Conservation (phyloP, 1,140 invertebrate species). For the Watersipora subatra region DNA sequence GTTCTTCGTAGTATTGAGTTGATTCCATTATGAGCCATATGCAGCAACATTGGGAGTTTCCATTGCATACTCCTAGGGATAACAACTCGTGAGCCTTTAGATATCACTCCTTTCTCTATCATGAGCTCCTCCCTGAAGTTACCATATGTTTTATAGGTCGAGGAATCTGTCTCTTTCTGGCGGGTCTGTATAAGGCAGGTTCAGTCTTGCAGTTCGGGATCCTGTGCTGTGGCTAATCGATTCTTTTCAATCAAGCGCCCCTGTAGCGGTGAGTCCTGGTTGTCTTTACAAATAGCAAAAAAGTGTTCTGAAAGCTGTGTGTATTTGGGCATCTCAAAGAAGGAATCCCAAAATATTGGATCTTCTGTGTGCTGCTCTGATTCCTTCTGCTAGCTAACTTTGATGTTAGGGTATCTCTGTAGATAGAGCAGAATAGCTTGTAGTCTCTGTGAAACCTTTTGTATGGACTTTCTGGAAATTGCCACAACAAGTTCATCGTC, state of each 20-base stretch:
- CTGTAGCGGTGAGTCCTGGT: background rate
- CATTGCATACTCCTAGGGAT: too few species aligned
- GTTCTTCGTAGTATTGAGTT: too few species aligned
- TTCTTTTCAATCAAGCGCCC: background rate
- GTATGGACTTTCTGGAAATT: constrained; percentile 28
- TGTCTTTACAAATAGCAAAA: background rate
- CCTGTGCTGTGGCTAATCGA: background rate
- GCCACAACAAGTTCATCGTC: constrained; percentile 30
- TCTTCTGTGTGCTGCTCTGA: constrained; percentile 37
- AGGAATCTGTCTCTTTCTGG: constrained; percentile 6
- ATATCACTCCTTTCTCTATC: constrained; percentile 19
- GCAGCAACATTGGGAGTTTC: too few species aligned
- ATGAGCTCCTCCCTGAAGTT: constrained; percentile 16
- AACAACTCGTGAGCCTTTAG: too few species aligned
- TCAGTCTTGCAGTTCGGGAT: background rate
- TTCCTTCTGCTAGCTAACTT: constrained; percentile 24
- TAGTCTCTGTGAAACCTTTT: constrained; percentile 18
- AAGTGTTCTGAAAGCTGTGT: background rate
- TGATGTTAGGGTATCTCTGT: constrained; percentile 34
- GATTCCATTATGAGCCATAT: too few species aligned
- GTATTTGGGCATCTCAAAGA: background rate
- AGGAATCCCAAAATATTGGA: constrained; percentile 12
- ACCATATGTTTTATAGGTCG: constrained; percentile 8
- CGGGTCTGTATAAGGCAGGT: constrained; percentile 8
- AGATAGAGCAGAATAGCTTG: constrained; percentile 31